Evolutionary conservation across 2,113 vertebrate species (phyloP).

Genomic region (Oenanthe oenanthe): DNA sequence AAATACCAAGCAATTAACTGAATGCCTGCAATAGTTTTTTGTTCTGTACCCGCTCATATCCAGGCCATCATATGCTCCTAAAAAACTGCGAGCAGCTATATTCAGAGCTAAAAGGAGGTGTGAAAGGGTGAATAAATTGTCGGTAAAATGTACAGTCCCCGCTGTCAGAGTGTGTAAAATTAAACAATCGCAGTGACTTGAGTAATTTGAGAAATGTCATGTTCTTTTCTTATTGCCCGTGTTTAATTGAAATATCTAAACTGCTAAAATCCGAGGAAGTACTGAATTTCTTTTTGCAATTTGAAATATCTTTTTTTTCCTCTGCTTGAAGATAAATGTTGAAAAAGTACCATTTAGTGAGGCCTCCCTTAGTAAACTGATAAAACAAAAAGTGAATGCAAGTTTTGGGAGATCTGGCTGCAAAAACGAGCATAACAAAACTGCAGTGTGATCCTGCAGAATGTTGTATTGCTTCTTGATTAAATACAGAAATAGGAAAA

Average conservation of each 20-base stretch:
- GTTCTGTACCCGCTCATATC: neutral
- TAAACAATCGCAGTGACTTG: accelerated
- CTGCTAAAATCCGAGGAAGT: neutral
- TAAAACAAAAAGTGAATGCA: accelerated
- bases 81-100: accelerated
- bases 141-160: accelerated
- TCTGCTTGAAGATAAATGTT: neutral
- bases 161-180: neutral
- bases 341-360: neutral
- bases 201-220: neutral
- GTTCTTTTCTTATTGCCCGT: accelerated
- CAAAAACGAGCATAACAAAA: accelerated
- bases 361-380: neutral
- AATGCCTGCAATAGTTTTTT: neutral
- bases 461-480: neutral
- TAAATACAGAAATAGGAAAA: neutral
- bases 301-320: accelerated
- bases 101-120: neutral
- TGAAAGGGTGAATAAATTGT: neutral
- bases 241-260: neutral
- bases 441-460: too few species aligned
- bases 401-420: neutral
- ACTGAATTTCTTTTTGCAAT: neutral
- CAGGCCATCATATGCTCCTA: neutral
- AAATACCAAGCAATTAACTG: neutral